Evolutionary conservation across 2,797 vertebrate genomes (phyloP), one percentile per base, ranked within the genome.

Genomic region (Acipenser oxyrinchus): DNA sequence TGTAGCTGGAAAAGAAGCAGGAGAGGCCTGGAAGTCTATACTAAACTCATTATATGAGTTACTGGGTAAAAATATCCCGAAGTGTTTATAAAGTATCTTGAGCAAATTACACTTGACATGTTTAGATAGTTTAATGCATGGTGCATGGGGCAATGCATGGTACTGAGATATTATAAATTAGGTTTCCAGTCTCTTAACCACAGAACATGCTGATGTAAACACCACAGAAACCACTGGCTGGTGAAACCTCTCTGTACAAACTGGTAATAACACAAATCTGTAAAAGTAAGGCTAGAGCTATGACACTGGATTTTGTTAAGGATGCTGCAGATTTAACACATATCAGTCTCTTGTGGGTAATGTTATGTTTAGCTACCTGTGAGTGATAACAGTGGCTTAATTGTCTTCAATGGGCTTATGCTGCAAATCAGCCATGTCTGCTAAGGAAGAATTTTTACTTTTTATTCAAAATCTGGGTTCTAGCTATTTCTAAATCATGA

Each of bases 1-100:
- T 0, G 91, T 87, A 2, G 93, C 93, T 0, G 95, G 95, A 18
- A 86, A 86, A 66, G 93, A 94, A 66, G 94, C 91, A 0, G 95
- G 92, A 72, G 93, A 93, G 48, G 85, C 94, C 67, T 98, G 95
- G 95, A 95, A 94, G 78, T 91, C 94, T 67, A 98, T 94, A 76
- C 86, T 98, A 60, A 97, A 98, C 81, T 97, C 94, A 63, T 87
- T 98, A 60, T 98, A 98, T 70, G 93, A 98, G 66, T 89, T 97
- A 63, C 84, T 98, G 69, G 95, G 95, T 98, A 87, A 93, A 89
- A 72, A 13, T 4, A 4, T n/a, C 49, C 3, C 2, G 15, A 63
- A 2, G 15, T 7, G 7, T 48, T 1, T 37, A 18, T n/a, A 10
- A 10, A 10, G 13, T 9, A 8, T 13, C 62, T 52, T 63, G 2